Evolutionary conservation across 2,888 invertebrate species (phyloP).

Genomic region (Teleogryllus oceanicus): DNA sequence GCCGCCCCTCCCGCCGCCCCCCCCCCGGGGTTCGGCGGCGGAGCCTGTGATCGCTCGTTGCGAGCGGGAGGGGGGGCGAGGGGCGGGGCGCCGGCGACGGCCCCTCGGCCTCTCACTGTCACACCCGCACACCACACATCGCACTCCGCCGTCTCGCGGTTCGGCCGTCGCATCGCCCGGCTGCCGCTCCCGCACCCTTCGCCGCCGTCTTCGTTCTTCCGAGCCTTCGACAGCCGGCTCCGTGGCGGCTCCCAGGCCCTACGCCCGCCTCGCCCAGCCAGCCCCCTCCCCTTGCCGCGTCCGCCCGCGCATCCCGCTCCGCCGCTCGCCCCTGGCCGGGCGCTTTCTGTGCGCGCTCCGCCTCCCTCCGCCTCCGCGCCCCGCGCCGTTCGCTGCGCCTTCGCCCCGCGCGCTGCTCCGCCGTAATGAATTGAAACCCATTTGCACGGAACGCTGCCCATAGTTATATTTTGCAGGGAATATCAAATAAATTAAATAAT

Average conservation of each 20-base stretch:
- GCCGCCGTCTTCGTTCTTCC: conserved; percentile 29
- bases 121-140: too few relatives aligned
- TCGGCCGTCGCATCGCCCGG: conserved; percentile 21
- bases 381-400: background rate
- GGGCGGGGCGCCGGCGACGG: too few relatives aligned
- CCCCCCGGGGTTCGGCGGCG: background rate
- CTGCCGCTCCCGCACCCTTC: background rate
- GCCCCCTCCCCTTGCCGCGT: conserved; percentile 24
- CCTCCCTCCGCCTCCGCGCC: background rate
- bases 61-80: too few relatives aligned
- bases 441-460: background rate
- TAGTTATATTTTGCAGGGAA: background rate
- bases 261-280: conserved; percentile 5
- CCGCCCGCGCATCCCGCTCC: background rate
- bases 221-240: background rate
- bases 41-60: too few relatives aligned
- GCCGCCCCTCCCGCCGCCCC: background rate
- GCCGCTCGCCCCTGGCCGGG: conserved; percentile 29
- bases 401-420: background rate
- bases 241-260: background rate
- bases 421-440: conserved; percentile 9
- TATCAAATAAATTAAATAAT: conserved; percentile 18
- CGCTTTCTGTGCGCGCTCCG: background rate
- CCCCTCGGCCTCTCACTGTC: too few relatives aligned
- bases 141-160: conserved; percentile 26